Evolutionary conservation across 2,113 vertebrate species (phyloP), one percentile per base, ranked within the genome.

Genomic region (Trogon melanurus): DNA sequence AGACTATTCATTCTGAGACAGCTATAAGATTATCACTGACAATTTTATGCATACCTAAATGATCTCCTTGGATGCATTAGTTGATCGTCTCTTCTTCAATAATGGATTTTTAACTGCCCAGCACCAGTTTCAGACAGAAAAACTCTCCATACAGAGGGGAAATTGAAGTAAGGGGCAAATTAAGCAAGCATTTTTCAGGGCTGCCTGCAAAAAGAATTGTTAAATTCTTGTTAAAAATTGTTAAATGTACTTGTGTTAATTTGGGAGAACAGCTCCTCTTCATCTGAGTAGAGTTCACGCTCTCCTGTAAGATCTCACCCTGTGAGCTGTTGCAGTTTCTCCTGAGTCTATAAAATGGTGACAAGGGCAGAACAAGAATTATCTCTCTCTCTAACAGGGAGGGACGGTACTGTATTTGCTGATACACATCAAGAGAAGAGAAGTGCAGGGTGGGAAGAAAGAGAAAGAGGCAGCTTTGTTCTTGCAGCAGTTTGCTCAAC

Each of bases 381-480:
- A 75, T 83, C 71, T 91, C 70, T 54, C 69, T 91, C 69, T 91
- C 51, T 85, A 71, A 62, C 65, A 75, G 61, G 50, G 92, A 90
- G 64, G 79, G 81, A 91, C 58, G 64, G 66, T 44, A 76, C 91
- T 95, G 62, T 76, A 85, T 91, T 91, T 90, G 85, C 88, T 96
- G 95, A 96, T 94, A 97, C 13, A 65, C 93, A 96, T 95, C 92
- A 96, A 81, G 95, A 92, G 81, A 69, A 79, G 57, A 88, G 91
- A 91, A 88, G 65, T 69, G 47, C 73, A 82, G 91, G 74, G 76
- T 82, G 91, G 66, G 95, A 94, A 96, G 94, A 95, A 96, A 95
- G 92, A 91, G 50, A 95, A 85, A 95, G 93, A 97, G 67, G 62
- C 21, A 15, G 81, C 95, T 97, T 97, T 97, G 96, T 97, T 95